Evolutionary conservation across 2,113 vertebrate species (phyloP), one percentile per base, ranked within the genome.

Genomic region (Egretta garzetta): DNA sequence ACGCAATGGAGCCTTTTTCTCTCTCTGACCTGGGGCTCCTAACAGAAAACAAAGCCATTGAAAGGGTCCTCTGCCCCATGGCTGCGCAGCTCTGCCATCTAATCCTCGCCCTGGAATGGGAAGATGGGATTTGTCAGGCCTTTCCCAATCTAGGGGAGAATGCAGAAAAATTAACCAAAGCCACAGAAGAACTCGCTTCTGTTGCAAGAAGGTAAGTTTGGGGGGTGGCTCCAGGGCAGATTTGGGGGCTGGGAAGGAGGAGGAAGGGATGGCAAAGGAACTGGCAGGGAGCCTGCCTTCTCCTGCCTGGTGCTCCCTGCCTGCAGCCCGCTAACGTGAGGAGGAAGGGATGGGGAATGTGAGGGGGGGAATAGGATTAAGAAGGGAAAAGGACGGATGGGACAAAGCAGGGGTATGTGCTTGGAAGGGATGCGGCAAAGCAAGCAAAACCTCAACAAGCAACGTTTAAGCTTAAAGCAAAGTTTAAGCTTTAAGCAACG

Each of bases 31-130:
- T 95, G 0, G 16, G 64, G 33, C 22, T 84, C 26, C 43, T 63
- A 8, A 30, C 37, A 11, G 93, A 68, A 63, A 94, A 75, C 76
- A 81, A 50, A 79, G 66, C 68, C 1, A 13, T 67, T 15, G 64
- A 56, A 22, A 63, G 47, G 86, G 85, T 96, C 86, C 84, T 97
- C 58, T 72, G 56, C 18, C 93, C 96, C 84, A 94, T 96, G 96
- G 89, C 84, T 4, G n/a, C 12, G 0, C 76, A 96, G 73, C 73
- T 96, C 37, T 96, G 86, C 70, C 84, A 74, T 2, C 86, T 96
- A 6, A 70, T 81, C n/a, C 86, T 97, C 0, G 10, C 84, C 55
- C 64, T 94, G 59, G 28, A 92, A n/a, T 4, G 22, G 37, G 55
- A 92, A 37, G 76, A 41, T 12, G 86, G 86, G 13, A 32, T 55